Evolutionary conservation across 2,797 vertebrate species (phyloP).

Genomic region (Tokudaia tokunoshimensis): DNA sequence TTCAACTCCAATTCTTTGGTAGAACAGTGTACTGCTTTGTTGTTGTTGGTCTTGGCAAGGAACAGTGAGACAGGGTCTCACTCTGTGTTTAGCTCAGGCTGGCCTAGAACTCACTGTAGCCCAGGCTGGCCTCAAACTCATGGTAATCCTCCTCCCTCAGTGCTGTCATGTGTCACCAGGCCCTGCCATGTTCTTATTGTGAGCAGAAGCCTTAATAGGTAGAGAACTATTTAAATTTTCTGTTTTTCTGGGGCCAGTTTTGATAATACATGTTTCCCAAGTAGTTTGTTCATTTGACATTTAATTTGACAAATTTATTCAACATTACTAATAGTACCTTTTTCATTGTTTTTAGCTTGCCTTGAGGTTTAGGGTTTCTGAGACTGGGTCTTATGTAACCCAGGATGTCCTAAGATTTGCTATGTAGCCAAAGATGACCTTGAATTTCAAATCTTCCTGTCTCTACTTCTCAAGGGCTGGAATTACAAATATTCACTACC

Average conservation of each 20-base stretch:
- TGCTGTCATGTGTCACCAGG: background rate
- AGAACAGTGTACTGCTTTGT: background rate
- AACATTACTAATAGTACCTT: background rate
- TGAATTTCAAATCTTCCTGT: background rate
- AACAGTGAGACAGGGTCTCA: background rate
- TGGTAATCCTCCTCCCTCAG: too few relatives aligned
- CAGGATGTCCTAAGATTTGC: background rate
- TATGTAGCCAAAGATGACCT: background rate
- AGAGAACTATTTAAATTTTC: background rate
- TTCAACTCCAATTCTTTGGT: background rate
- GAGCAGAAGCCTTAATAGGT: background rate
- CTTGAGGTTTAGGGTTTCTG: background rate
- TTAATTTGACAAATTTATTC: background rate
- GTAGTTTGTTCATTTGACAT: slow-evolving; percentile 48
- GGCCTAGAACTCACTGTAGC: background rate
- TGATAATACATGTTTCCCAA: slow-evolving; percentile 24
- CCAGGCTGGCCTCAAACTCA: background rate
- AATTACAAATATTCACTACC: background rate
- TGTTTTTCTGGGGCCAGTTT: slow-evolving; percentile 17
- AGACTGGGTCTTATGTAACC: background rate
- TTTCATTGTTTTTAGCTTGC: background rate
- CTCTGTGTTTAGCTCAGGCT: background rate
- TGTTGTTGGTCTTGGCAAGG: background rate
- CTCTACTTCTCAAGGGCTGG: background rate
- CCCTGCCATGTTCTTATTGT: background rate